Conservation (phyloP, 2,797 vertebrate genomes). For the Gadopsis bispinosus region DNA sequence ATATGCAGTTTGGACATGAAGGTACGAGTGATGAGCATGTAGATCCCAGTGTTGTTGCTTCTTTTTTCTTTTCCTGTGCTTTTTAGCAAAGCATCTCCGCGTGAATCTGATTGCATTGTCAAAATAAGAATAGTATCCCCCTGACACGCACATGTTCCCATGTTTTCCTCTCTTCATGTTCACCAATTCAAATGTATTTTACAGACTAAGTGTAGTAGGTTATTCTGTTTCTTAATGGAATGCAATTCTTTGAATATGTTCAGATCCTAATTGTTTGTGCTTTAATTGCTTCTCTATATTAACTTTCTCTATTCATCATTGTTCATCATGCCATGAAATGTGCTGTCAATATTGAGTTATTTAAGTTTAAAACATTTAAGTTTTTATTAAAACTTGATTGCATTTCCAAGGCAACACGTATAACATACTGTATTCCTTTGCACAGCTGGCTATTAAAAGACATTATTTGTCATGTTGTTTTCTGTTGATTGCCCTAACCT, state of each 20-base stretch:
- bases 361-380: conserved; percentile 53
- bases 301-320: conserved; percentile 38
- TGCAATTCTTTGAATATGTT: conserved; percentile 38
- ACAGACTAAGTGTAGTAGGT: neutral
- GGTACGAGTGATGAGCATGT: neutral
- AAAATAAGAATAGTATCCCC: neutral
- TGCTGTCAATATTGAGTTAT: conserved; percentile 56
- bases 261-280: conserved; percentile 43
- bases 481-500: too few species aligned
- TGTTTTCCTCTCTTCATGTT: neutral
- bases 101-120: neutral
- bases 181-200: conserved; percentile 10
- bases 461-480: neutral
- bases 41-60: neutral
- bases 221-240: conserved; percentile 20
- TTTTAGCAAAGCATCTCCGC: neutral
- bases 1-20: neutral
- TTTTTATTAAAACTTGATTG: conserved; percentile 66
- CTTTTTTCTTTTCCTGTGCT: neutral
- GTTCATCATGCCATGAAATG: conserved; percentile 51
- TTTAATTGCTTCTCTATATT: conserved; percentile 63
- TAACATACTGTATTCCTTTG: conserved; percentile 9
- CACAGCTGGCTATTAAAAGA: conserved; percentile 26
- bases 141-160: neutral
- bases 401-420: conserved; percentile 40